Percentiles rank a stretch among this genome's conserved stretches.
Conservation (phyloP, 2,113 vertebrate genomes). For the Maccullochella peelii region DNA sequence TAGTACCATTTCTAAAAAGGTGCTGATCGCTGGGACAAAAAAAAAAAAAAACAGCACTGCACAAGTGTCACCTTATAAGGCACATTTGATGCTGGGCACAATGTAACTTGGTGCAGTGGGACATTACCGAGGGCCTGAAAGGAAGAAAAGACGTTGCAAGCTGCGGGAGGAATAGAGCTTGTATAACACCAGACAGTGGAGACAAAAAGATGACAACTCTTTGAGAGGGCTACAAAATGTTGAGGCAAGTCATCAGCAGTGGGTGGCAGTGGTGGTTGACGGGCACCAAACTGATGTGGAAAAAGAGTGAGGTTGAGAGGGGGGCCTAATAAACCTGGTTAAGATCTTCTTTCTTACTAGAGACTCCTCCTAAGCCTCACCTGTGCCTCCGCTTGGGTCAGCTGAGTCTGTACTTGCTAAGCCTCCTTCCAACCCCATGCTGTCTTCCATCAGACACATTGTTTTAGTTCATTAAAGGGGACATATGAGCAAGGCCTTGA, state of each 20-base stretch:
- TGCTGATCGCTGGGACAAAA: background rate
- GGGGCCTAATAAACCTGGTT: slow-evolving; percentile 9
- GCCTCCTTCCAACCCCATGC: background rate
- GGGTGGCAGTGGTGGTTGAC: background rate
- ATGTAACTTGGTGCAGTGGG: slow-evolving; percentile 30
- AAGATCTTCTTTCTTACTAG: background rate
- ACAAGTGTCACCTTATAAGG: slow-evolving; percentile 14
- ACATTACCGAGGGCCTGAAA: slow-evolving; percentile 25
- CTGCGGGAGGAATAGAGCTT: slow-evolving; percentile 17
- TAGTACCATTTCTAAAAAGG: slow-evolving; percentile 13
- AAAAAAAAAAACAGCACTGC: background rate
- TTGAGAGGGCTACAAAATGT: background rate
- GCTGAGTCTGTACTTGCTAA: background rate
- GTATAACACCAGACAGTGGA: background rate
- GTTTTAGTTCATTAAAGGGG: slow-evolving; percentile 64
- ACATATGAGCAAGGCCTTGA: slow-evolving; percentile 66
- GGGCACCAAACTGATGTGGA: background rate
- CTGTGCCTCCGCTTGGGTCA: slow-evolving; percentile 6
- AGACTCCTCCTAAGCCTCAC: background rate
- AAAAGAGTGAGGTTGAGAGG: background rate
- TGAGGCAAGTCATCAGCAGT: background rate
- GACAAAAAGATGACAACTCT: slow-evolving; percentile 22
- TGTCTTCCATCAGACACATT: slow-evolving; percentile 52
- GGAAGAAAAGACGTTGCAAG: slow-evolving; percentile 24
- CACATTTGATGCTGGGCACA: slow-evolving; percentile 26